Evolutionary conservation across 2,888 invertebrate genomes (phyloP).

Genomic region (Tetropium fuscum): DNA sequence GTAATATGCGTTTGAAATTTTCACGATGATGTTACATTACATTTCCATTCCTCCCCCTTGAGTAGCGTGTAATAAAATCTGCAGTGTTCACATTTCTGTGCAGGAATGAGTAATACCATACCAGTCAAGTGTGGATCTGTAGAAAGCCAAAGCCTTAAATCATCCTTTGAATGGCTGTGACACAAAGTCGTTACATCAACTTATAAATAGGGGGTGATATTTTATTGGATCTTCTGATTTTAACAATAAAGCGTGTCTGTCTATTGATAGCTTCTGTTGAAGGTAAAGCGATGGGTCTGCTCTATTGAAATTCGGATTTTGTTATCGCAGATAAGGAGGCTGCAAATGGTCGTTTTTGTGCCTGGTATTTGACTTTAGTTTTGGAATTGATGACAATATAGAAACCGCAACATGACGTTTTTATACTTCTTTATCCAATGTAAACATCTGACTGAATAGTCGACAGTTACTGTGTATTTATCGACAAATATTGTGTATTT

Average conservation of each 20-base stretch:
- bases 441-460: no score
- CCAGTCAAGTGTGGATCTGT: slow-evolving; percentile 37
- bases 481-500: no score
- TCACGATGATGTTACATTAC: slow-evolving; percentile 29
- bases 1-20: slow-evolving; percentile 34
- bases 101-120: slow-evolving; percentile 31
- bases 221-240: slow-evolving; percentile 28
- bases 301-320: slow-evolving; percentile 15
- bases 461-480: no score
- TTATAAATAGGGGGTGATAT: slow-evolving; percentile 26
- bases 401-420: no score
- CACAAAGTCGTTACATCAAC: slow-evolving; percentile 29
- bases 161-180: slow-evolving; percentile 29
- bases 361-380: no score
- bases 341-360: slow-evolving; percentile 7
- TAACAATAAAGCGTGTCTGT: slow-evolving; percentile 26
- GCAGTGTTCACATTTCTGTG: slow-evolving; percentile 28
- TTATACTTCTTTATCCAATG: no score
- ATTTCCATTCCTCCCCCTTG: slow-evolving; percentile 17
- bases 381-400: no score
- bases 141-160: slow-evolving; percentile 33
- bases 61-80: slow-evolving; percentile 25
- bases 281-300: slow-evolving; percentile 8
- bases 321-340: background rate
- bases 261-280: slow-evolving; percentile 6